Conservation (phyloP, 2,113 vertebrate genomes). For the Coturnix japonica region DNA sequence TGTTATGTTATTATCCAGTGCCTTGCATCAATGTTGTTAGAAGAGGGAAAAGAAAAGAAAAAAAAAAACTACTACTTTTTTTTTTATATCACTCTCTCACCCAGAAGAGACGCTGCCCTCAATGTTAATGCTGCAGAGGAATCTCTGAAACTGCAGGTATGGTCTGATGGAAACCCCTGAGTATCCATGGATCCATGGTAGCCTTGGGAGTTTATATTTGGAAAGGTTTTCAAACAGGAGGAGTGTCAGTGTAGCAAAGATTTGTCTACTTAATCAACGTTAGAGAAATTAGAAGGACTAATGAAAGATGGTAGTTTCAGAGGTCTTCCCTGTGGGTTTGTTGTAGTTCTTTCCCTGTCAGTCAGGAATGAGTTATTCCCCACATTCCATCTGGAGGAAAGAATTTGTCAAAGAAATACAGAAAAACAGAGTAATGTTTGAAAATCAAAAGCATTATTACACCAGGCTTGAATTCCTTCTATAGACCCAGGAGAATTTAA, state of each 20-base stretch:
- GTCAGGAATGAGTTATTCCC: background rate
- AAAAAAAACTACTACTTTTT: background rate
- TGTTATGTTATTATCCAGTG: background rate
- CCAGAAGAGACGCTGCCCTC: background rate
- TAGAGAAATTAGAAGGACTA: background rate
- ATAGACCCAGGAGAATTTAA: background rate
- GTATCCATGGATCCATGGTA: constrained; percentile 19
- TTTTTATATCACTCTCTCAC: background rate
- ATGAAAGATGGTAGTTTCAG: background rate
- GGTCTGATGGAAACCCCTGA: background rate
- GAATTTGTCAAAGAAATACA: background rate
- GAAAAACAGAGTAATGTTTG: background rate
- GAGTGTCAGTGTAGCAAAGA: background rate
- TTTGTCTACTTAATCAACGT: background rate
- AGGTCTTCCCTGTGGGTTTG: background rate
- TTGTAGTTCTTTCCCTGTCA: background rate
- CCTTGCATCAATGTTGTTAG: background rate
- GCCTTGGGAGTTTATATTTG: background rate
- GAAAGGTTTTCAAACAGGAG: background rate
- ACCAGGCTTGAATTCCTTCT: background rate
- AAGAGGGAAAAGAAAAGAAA: background rate
- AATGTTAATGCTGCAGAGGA: background rate
- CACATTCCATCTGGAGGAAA: background rate
- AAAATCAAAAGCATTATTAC: background rate
- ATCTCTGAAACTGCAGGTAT: background rate